Conservation (phyloP, 1,140 invertebrate species). For the Brachionus paranguensis region DNA sequence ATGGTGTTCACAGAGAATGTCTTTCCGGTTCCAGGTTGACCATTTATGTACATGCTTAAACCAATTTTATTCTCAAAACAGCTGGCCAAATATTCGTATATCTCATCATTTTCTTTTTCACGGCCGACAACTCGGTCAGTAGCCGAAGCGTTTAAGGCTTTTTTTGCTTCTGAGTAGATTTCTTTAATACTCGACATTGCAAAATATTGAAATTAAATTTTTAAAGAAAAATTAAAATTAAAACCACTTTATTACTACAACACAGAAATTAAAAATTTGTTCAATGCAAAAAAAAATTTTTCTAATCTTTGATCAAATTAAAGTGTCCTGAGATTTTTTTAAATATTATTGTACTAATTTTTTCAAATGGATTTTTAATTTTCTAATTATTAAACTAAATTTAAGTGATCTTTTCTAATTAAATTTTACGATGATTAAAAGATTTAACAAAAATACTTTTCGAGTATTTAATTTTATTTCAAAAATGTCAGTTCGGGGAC, state of each 20-base stretch:
- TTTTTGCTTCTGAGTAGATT: constrained; percentile 50
- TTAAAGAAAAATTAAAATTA: neutral
- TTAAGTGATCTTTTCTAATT: too few relatives aligned
- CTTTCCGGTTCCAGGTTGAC: constrained; percentile 91
- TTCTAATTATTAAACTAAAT: too few relatives aligned
- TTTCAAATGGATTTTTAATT: neutral
- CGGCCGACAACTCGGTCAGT: constrained; percentile 68
- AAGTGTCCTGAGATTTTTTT: neutral
- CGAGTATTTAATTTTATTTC: too few relatives aligned
- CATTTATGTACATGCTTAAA: constrained; percentile 82
- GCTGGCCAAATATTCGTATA: constrained; percentile 65
- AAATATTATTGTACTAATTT: neutral
- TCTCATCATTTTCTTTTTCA: constrained; percentile 67
- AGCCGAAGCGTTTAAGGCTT: constrained; percentile 66
- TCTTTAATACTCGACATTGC: constrained; percentile 10
- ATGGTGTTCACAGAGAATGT: constrained; percentile 75
- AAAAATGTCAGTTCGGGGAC: too few relatives aligned
- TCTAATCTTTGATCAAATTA: neutral
- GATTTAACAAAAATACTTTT: too few relatives aligned
- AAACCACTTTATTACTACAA: neutral
- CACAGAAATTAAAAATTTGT: neutral
- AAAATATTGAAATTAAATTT: neutral
- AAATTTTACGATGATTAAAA: too few relatives aligned
- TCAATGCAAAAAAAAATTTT: neutral
- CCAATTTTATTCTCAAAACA: constrained; percentile 65